Base-by-base conservation (phyloP, 2,888 invertebrate genomes). In the Bellardia pandia region DNA sequence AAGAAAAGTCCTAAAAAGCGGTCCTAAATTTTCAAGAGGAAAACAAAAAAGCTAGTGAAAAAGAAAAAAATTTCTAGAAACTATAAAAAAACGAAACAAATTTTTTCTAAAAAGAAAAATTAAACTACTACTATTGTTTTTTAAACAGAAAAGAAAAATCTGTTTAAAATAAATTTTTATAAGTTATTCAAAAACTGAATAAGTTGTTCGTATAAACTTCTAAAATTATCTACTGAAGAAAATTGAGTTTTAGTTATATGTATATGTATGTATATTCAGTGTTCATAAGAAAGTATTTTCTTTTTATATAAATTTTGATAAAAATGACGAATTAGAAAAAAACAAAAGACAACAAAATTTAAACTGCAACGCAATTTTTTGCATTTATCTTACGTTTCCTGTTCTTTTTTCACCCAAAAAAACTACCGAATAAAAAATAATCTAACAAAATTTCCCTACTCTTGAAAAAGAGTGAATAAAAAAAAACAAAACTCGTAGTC, bases 341-440 rank as follows among this genome's bases (percentile, higher is more conserved):
- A 60, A 23, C 33, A 66, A 60, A 23, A 51, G 23, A 66, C 42
- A 60, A 51, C 8, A 23, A 72, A 66, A 58, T 13, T 71, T 82
- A 11, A 23, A 48, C 42, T 53, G 64, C 60, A 48, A 78, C 74
- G 78, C 78, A 85, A 85, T 80, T 8, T 33, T 71, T 66, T 80
- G 84, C 78, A 84, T 84, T 84, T 84, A 78, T 51, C 71, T 78
- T 45, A 13, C 51, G 16, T 69, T 82, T 62, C 68, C 75, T 48
- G 40, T 78, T 78, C 37, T 74, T 84, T 53, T 74, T 84, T 53
- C 40, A 48, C n/a, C 23, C 5, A 11, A 75, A 74, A 42, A 16
- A 45, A 58, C 42, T 60, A 23, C n/a, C 53, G 37, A 64, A 72
- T 53, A 53, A 72, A 4, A 64, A 76, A 68, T 64, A 56, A 66